Conservation (phyloP, 37 sponge, comb jelly and placozoan genomes). For the Axinella damicornis region DNA sequence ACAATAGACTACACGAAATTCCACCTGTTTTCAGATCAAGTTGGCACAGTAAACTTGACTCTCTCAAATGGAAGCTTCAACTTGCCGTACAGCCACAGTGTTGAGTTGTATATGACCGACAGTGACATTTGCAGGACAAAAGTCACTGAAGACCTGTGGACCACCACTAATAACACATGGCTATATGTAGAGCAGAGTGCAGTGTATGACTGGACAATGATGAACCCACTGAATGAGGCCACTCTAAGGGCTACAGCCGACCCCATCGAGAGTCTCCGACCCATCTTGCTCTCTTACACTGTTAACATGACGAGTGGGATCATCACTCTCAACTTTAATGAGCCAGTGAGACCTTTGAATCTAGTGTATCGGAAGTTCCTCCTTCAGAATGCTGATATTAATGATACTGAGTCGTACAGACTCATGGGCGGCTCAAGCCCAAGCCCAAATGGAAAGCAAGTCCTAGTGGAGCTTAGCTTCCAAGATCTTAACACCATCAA, state of each 20-base stretch:
- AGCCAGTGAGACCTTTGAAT: conserved; percentile 79
- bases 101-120: conserved; percentile 54
- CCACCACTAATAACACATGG: conserved; percentile 72
- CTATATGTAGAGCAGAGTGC: conserved; percentile 74
- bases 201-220: conserved; percentile 85
- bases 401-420: conserved; percentile 59
- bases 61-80: conserved; percentile 75
- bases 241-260: conserved; percentile 26
- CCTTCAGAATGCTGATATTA: conserved; percentile 58
- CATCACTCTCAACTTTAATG: conserved; percentile 82
- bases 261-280: conserved; percentile 76
- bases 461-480: conserved; percentile 53
- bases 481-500: conserved; percentile 87
- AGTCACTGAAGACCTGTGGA: conserved; percentile 76
- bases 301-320: conserved; percentile 84
- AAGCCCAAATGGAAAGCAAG: conserved; percentile 71
- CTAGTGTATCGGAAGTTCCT: conserved; percentile 42
- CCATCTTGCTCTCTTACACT: conserved; percentile 59
- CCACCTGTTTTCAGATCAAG: conserved; percentile 66
- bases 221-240: conserved; percentile 60
- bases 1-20: conserved; percentile 79
- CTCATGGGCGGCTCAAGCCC: conserved; percentile 64
- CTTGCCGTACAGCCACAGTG: conserved; percentile 66
- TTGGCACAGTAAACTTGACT: conserved; percentile 67
- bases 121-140: conserved; percentile 83